Evolutionary conservation across 2,888 invertebrate genomes (phyloP).

Genomic region (Pandemis corylana): DNA sequence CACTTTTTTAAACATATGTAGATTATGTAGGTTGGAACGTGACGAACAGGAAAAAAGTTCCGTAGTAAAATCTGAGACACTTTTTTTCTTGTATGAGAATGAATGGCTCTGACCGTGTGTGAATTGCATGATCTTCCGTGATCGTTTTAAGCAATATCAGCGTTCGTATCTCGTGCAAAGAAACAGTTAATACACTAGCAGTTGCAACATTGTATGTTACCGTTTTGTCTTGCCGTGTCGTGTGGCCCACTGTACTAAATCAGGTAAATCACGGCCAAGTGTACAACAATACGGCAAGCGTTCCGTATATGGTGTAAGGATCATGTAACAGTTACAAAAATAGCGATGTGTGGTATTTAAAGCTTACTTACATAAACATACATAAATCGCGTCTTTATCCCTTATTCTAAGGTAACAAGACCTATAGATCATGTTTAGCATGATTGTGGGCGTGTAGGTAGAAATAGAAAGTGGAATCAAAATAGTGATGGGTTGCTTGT

Average conservation of each 20-base stretch:
- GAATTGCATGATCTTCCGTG: neutral
- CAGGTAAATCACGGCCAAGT: conserved; percentile 18
- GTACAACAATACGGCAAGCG: conserved; percentile 1
- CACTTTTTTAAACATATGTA: too few species aligned
- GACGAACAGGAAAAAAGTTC: too few species aligned
- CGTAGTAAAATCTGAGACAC: too few species aligned
- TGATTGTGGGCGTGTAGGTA: too few species aligned
- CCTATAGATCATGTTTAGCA: too few species aligned
- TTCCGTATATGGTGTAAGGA: conserved; percentile 7
- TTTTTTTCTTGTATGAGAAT: too few species aligned
- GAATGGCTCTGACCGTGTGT: neutral
- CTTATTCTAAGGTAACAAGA: too few species aligned
- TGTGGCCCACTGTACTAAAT: conserved; percentile 36
- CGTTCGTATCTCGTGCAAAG: conserved; percentile 12
- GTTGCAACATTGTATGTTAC: conserved; percentile 2
- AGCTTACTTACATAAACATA: too few species aligned
- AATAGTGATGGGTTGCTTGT: too few species aligned
- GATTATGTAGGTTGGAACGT: too few species aligned
- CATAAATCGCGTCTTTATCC: too few species aligned
- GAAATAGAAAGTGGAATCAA: too few species aligned
- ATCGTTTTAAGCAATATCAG: neutral
- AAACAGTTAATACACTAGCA: conserved; percentile 12
- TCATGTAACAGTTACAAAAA: neutral
- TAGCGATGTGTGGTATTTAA: neutral
- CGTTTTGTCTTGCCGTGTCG: conserved; percentile 22